Conservation (phyloP, 2,888 invertebrate species). For the Crepidodera aurea region DNA sequence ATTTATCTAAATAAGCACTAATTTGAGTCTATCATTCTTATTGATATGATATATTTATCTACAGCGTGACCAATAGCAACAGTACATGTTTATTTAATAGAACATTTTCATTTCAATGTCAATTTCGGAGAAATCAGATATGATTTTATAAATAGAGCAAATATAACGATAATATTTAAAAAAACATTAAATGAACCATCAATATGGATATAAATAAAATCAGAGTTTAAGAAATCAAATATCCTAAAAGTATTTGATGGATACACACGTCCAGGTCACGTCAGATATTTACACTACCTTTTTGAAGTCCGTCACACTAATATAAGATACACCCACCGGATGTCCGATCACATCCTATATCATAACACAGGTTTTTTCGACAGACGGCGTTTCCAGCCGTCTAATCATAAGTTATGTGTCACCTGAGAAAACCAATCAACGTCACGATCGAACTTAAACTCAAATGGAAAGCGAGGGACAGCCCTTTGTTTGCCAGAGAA, state of each 20-base stretch:
- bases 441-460: constrained; percentile 40
- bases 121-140: too few relatives aligned
- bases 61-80: constrained; percentile 7
- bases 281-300: background rate
- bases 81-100: too few relatives aligned
- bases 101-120: too few relatives aligned
- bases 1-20: background rate
- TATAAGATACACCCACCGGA: background rate
- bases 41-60: constrained; percentile 21
- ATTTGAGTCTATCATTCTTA: background rate
- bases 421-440: constrained; percentile 51
- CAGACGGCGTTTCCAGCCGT: constrained; percentile 10
- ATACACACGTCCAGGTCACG: too few relatives aligned
- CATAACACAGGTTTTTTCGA: constrained; percentile 4
- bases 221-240: too few relatives aligned
- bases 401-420: constrained; percentile 48
- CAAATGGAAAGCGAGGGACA: constrained; percentile 42
- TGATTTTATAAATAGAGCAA: too few relatives aligned
- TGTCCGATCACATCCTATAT: background rate
- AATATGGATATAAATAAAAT: too few relatives aligned
- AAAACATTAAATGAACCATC: too few relatives aligned
- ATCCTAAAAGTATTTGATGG: too few relatives aligned
- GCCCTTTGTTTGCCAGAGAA: constrained; percentile 32
- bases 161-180: too few relatives aligned
- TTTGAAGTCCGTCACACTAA: background rate